phyloP scores from a whole-genome alignment of 1,140 invertebrate species.

The Apocrypta bakeri region DNA sequence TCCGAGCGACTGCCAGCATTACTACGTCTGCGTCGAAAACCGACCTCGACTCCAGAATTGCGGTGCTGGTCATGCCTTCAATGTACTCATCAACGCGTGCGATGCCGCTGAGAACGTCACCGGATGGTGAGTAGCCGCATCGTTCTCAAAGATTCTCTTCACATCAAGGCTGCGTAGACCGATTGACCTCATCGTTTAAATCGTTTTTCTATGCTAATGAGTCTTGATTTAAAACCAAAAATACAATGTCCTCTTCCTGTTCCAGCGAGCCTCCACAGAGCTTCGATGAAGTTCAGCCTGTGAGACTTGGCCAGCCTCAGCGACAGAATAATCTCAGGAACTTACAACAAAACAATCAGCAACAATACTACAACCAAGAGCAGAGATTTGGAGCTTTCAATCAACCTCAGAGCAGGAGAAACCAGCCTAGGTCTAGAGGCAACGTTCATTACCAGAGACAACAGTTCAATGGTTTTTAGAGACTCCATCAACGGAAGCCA shows the following conservation, averaged over 20 bases:
- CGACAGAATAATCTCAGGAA: constrained; percentile 13
- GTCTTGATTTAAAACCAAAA: background rate
- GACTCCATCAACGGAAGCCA: background rate
- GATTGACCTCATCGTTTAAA: background rate
- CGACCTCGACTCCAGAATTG: constrained; percentile 84
- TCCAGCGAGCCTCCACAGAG: constrained; percentile 44
- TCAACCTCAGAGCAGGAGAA: constrained; percentile 1
- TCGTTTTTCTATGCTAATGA: background rate
- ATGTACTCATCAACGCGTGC: constrained; percentile 83
- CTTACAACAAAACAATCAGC: background rate
- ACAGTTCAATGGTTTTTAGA: background rate
- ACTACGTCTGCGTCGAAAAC: constrained; percentile 86
- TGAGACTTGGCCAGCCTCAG: constrained; percentile 8
- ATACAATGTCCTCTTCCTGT: background rate
- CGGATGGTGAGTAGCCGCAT: constrained; percentile 75
- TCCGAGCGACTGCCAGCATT: constrained; percentile 83
- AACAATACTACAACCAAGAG: constrained; percentile 9
- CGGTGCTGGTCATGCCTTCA: constrained; percentile 86
- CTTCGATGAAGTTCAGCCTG: background rate
- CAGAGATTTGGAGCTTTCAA: constrained; percentile 9
- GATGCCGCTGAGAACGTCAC: constrained; percentile 86
- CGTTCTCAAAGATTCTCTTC: background rate
- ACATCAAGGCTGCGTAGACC: background rate
- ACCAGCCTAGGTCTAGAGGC: background rate
- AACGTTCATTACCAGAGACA: background rate